Evolutionary conservation across 2,888 invertebrate species (phyloP), one percentile per base, ranked within the genome.

Genomic region (Bembecia ichneumoniformis): DNA sequence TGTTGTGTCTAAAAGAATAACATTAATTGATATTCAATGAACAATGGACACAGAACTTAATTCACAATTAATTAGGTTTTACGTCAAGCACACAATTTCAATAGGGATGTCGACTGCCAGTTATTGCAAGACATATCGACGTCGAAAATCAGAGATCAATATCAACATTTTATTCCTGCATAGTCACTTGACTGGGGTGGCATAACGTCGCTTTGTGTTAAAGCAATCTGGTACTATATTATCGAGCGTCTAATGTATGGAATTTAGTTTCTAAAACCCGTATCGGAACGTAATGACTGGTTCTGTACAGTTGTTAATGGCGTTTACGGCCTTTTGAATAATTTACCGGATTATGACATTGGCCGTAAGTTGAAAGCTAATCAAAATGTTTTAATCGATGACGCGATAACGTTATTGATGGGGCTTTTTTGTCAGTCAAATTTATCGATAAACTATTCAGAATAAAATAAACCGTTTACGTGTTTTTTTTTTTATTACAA

Each of bases 351-450:
- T 76, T 77, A 82, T 81, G 81, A 82, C 83, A 82, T 83, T 77
- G 77, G 76, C 76, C 77, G 78, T 83, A 80, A 82, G 82, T 82
- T 82, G 84, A 86, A 82, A 84, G 83, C 83, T 84, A 84, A 84
- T 86, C 84, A 86, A 86, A 86, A 84, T 86, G 84, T 84, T 86
- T 84, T 84, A 83, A 86, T 84, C 84, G 83, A 83, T 82, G 80
- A 82, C 71, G 77, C 80, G 83, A 84, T 84, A 82, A 81, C 68
- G 68, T 68, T 71, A 82, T 82, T 74, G 81, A 62, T 74, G 82
- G 62, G 59, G 64, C 56, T 62, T 65, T 52, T 58, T 59, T 58
- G 36, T 47, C 2, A 40, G 14, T 40, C 13, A 13, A 5, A 13
- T 40, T 40, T 40, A 40, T 40, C 40, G 40, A 40, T 40, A 40